phyloP scores from a whole-genome alignment of 2,113 vertebrate genomes.

The Triplophysa dalaica region DNA sequence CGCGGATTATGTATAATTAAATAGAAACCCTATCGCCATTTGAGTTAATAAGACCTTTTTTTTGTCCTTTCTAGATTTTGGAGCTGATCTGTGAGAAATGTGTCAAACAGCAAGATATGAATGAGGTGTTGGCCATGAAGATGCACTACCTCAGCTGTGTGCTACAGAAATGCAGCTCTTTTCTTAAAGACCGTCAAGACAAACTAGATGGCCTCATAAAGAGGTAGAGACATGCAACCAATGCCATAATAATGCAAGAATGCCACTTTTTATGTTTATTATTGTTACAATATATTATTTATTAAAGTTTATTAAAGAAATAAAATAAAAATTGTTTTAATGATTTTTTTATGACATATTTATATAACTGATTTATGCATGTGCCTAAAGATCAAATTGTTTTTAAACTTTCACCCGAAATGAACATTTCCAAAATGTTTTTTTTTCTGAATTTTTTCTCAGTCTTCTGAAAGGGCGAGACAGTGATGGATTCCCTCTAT shows the following conservation, averaged over 20 bases:
- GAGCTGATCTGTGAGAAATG: constrained; percentile 96
- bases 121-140: constrained; percentile 97
- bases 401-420: no score
- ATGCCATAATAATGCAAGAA: no score
- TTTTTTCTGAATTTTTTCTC: not conserved
- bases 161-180: constrained; percentile 86
- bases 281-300: no score
- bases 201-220: constrained; percentile 87
- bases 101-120: constrained; percentile 97
- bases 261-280: no score
- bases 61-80: constrained; percentile 59
- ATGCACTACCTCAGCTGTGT: constrained; percentile 97
- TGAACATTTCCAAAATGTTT: not conserved
- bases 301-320: no score
- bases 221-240: constrained; percentile 70
- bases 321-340: no score
- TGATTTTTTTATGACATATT: no score
- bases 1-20: no score
- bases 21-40: no score
- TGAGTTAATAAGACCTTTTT: not conserved
- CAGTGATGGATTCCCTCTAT: constrained; percentile 87
- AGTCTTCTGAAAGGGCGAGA: constrained; percentile 92
- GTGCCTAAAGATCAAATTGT: no score
- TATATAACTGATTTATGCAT: no score
- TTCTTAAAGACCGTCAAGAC: constrained; percentile 87